phyloP scores from a whole-genome alignment of 2,113 vertebrate species.

The Callipepla squamata region DNA sequence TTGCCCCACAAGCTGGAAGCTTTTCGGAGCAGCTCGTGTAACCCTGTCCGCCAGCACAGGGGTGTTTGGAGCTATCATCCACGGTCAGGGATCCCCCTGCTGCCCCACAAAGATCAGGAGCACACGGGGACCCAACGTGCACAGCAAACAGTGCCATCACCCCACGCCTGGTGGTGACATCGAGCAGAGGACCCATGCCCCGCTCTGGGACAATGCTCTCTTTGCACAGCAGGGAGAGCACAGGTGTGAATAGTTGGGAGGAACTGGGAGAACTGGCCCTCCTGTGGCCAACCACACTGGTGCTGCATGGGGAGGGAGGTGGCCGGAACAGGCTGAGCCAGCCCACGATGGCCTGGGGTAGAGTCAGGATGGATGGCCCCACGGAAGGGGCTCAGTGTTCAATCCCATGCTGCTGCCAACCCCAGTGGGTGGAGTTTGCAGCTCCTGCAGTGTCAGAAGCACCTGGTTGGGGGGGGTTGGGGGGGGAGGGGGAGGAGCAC shows the following conservation, averaged over 20 bases:
- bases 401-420: rapidly evolving
- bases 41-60: rapidly evolving
- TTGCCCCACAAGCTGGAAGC: neutral
- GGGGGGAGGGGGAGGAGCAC: neutral
- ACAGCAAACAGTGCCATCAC: neutral
- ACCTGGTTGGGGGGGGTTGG: neutral
- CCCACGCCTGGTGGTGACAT: neutral
- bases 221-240: neutral
- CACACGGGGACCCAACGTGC: neutral
- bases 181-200: neutral
- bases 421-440: neutral
- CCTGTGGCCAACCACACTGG: neutral
- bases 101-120: rapidly evolving
- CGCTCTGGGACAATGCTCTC: rapidly evolving
- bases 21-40: rapidly evolving
- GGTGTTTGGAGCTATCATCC: neutral
- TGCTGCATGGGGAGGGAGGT: neutral
- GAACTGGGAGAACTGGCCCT: constrained; percentile 38
- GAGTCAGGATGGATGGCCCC: neutral
- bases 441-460: neutral
- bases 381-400: rapidly evolving
- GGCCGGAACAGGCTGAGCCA: neutral
- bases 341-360: neutral
- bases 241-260: neutral
- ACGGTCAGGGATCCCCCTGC: no score